phyloP scores from a whole-genome alignment of 2,797 vertebrate genomes.

The Amphiprion clarkii region DNA sequence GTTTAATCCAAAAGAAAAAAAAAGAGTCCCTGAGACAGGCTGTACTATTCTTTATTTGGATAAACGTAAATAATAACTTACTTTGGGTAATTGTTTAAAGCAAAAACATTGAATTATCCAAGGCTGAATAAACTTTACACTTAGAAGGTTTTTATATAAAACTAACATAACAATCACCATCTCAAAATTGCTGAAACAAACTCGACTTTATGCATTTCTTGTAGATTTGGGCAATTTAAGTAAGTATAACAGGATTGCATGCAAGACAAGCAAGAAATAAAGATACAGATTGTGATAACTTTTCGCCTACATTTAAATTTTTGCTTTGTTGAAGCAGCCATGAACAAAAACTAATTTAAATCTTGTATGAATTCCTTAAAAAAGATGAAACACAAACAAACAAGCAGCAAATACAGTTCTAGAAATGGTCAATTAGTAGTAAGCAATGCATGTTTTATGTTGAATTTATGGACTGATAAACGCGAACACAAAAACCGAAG shows the following conservation, averaged over 20 bases:
- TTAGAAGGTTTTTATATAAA: not conserved
- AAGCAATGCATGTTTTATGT: too few species aligned
- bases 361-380: not conserved
- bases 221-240: not conserved
- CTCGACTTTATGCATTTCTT: not conserved
- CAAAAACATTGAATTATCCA: not conserved
- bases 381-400: not conserved
- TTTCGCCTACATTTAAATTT: not conserved
- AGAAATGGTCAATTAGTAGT: too few species aligned
- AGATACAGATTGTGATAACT: not conserved
- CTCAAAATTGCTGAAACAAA: not conserved
- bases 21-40: not conserved
- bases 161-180: not conserved
- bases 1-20: slow-evolving; percentile 11
- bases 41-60: not conserved
- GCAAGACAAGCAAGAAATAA: slow-evolving; percentile 2
- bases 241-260: not conserved
- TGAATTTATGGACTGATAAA: too few species aligned
- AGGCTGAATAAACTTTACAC: not conserved
- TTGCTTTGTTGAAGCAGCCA: not conserved
- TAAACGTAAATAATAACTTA: too few species aligned
- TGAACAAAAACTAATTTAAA: not conserved
- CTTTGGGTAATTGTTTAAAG: not conserved
- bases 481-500: slow-evolving; percentile 16
- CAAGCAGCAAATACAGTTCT: not conserved